Conservation (phyloP, 2,113 vertebrate genomes). For the Etheostoma spectabile region DNA sequence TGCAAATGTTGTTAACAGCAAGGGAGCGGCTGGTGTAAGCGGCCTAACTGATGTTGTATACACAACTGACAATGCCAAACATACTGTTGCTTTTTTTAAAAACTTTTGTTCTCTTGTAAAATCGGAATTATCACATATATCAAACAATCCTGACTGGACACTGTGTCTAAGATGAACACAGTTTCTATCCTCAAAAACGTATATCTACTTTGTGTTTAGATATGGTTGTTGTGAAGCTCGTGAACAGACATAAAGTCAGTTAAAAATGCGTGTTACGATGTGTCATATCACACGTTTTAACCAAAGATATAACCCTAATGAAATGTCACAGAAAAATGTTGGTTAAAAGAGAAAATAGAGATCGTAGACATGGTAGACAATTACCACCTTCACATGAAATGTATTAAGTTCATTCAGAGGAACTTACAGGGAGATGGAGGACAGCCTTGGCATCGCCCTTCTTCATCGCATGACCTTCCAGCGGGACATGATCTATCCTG, state of each 20-base stretch:
- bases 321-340: neutral
- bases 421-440: conserved; percentile 90
- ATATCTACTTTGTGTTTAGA: neutral
- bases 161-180: neutral
- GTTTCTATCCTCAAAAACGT: neutral
- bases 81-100: neutral
- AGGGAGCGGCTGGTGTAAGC: conserved; percentile 2
- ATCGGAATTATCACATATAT: conserved; percentile 2
- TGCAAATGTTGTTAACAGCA: neutral
- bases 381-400: neutral
- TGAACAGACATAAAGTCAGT: neutral
- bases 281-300: neutral
- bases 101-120: no score
- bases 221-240: neutral
- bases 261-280: neutral
- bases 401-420: neutral
- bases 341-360: neutral
- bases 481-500: conserved; percentile 90
- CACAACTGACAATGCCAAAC: neutral
- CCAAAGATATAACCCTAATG: neutral
- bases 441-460: conserved; percentile 87
- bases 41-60: conserved; percentile 3
- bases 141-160: neutral
- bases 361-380: neutral
- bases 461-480: conserved; percentile 88